These are phyloP conservation scores for Trissonchulus latispiculum DNA, from an alignment of 2,888 invertebrate species.

Conservation along the genomic window DNA sequence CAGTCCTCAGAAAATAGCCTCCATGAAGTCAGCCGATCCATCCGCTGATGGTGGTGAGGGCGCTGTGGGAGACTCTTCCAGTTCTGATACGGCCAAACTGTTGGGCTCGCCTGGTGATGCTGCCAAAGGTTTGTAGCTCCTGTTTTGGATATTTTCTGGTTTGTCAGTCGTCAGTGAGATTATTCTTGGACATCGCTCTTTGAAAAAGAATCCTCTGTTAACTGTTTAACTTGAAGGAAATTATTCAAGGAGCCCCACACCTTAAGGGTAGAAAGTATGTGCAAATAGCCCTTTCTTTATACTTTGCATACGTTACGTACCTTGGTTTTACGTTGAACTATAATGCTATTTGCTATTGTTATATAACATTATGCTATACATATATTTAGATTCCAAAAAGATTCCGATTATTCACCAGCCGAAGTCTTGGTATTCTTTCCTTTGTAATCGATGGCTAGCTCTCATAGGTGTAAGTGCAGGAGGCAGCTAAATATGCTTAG, in stretches of 20 bases:
- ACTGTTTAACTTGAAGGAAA: no score
- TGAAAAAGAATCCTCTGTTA: no score
- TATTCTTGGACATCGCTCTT: no score
- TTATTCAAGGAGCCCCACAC: no score
- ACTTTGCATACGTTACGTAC: no score
- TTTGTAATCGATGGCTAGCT: conserved; percentile 89
- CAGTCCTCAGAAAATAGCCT: not conserved
- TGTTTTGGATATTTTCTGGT: not conserved
- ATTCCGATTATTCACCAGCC: conserved; percentile 59
- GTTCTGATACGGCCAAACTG: not conserved
- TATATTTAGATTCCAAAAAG: conserved; percentile 20
- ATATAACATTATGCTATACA: no score
- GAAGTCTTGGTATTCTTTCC: conserved; percentile 83
- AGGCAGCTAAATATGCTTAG: not conserved
- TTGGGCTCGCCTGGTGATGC: not conserved
- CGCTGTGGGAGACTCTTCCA: no score
- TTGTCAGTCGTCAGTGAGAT: no score
- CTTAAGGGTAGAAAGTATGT: no score
- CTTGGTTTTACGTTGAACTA: no score
- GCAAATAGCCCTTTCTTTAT: no score
- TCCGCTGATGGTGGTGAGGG: conserved; percentile 7
- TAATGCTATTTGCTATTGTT: no score
- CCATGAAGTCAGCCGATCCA: not conserved
- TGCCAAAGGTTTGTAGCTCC: not conserved
- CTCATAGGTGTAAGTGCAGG: conserved; percentile 69